A percentile compares a stretch with the other conserved stretches of the same genome.
Conservation (phyloP, 2,113 vertebrate genomes). For the Gorsachius goisagi region DNA sequence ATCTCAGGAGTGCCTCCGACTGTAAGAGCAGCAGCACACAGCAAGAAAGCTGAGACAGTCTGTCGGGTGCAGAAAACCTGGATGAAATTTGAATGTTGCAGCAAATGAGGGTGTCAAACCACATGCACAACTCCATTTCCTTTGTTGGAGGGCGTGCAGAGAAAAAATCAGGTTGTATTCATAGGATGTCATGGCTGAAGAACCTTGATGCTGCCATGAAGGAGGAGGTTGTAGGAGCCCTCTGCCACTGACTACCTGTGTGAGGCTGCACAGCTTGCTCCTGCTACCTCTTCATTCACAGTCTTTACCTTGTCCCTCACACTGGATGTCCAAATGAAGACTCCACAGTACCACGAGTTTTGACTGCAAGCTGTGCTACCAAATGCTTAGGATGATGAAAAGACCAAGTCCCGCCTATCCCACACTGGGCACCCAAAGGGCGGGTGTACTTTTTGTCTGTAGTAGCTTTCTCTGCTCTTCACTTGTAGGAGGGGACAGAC, state of each 20-base stretch:
- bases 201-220: neutral
- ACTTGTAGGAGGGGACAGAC: fast-evolving
- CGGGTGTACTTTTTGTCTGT: fast-evolving
- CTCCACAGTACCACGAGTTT: neutral
- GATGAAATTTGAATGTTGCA: neutral
- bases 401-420: neutral
- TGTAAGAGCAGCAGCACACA: neutral
- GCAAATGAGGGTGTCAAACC: neutral
- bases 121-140: fast-evolving
- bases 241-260: neutral
- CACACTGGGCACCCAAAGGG: neutral
- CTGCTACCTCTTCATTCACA: neutral
- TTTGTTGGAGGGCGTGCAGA: neutral
- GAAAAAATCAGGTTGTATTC: neutral
- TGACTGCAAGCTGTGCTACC: neutral
- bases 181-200: neutral
- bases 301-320: neutral
- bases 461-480: neutral
- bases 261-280: neutral
- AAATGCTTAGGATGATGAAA: neutral
- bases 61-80: neutral
- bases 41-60: neutral
- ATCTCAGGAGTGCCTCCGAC: neutral
- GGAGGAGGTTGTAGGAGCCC: neutral
- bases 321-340: neutral